Evolutionary conservation across 2,113 vertebrate genomes (phyloP), one percentile per base, ranked within the genome.

Genomic region (Scophthalmus maximus): DNA sequence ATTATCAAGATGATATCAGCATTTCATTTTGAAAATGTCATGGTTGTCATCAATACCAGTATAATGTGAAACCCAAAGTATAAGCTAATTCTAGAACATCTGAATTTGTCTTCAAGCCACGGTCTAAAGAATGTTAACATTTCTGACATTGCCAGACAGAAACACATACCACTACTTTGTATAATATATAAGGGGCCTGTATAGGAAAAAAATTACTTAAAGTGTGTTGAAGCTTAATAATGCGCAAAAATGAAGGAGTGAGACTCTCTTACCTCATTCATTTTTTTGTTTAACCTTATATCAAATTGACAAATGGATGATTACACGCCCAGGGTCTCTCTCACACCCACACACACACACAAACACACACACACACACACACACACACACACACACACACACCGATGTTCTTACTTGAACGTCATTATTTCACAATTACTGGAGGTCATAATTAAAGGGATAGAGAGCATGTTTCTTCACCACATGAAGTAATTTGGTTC

Each of bases 381-480:
- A 42, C 40, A n/a, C 40, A 58, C 18, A 23, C n/a, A 12, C 30
- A 18, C 22, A 65, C 27, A 60, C 44, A 57, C 38, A 46, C 68
- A n/a, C 32, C 51, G 20, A 61, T 53, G 29, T 42, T 50, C 40
- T 46, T 11, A 46, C 18, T 60, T 30, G 5, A 17, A 23, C 29
- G 50, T 49, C 32, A 25, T 70, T 40, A 53, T 57, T 32, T 30
- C 1, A 0, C 20, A 22, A 18, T 29, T 10, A 29, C 22, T 59
- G 15, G 38, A 36, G 55, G 29, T 20, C 44, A 10, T 51, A 61
- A 64, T 74, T 38, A 78, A 68, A 65, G 15, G 20, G 26, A 25
- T 23, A 29, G 18, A 6, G 14, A 26, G 22, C 30, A 8, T 64
- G 53, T 60, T 73, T 51, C 34, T 12, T 22, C 8, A 3, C 22